Conservation (phyloP, 2,113 vertebrate species). For the Tiliqua scincoides region DNA sequence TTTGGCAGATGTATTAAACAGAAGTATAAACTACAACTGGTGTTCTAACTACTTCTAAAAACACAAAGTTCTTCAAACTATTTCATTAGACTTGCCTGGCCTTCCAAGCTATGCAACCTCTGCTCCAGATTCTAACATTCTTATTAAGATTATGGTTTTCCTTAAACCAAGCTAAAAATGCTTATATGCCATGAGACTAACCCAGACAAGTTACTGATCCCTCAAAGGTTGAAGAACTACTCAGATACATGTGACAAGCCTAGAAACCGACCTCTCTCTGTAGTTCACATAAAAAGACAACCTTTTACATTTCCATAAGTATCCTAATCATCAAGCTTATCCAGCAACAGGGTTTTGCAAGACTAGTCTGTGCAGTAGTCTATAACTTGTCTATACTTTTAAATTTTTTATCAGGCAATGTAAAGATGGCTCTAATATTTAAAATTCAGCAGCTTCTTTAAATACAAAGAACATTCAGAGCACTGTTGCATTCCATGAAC, state of each 20-base stretch:
- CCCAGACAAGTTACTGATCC: not conserved
- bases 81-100: not conserved
- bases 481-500: not conserved
- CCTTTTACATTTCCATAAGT: not conserved
- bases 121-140: not conserved
- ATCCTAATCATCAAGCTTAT: not conserved
- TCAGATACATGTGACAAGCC: not conserved
- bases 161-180: not conserved
- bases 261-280: too few relatives aligned
- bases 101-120: not conserved
- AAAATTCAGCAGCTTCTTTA: not conserved
- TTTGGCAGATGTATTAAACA: not conserved
- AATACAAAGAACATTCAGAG: not conserved
- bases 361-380: not conserved
- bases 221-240: not conserved
- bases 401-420: not conserved
- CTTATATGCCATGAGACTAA: not conserved
- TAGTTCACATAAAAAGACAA: too few relatives aligned
- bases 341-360: not conserved
- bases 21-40: not conserved
- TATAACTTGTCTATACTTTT: too few relatives aligned
- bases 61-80: not conserved
- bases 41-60: not conserved
- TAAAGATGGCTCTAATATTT: not conserved
- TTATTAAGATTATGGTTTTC: not conserved